Evolutionary conservation across 2,113 vertebrate species (phyloP).

Genomic region (Passerina amoena): DNA sequence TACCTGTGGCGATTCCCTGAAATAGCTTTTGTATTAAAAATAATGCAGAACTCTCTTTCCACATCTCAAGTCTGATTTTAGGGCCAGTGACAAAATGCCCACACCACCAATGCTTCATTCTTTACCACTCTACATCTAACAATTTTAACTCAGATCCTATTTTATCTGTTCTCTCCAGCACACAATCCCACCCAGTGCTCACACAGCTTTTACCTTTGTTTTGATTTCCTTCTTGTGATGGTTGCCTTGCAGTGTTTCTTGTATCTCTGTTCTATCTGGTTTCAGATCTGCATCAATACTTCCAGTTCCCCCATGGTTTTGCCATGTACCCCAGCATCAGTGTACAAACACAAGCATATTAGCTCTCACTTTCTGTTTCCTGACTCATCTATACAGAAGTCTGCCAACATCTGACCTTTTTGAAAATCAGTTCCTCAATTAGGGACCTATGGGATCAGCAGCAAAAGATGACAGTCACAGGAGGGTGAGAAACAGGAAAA

Average conservation of each 20-base stretch:
- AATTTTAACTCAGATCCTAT: not conserved
- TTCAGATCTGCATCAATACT: not conserved
- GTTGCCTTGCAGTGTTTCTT: not conserved
- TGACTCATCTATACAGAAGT: not conserved
- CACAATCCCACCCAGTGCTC: not conserved
- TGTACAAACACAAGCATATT: not conserved
- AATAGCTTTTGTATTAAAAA: not conserved
- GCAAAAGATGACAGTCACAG: not conserved
- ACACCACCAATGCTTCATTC: not conserved
- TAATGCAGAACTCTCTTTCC: not conserved
- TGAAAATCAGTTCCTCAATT: not conserved
- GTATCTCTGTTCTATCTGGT: not conserved
- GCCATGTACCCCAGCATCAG: not conserved
- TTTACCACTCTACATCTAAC: not conserved
- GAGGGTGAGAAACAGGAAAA: not conserved
- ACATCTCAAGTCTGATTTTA: not conserved
- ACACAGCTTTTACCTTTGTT: not conserved
- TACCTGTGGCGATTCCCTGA: not conserved
- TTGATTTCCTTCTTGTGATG: not conserved
- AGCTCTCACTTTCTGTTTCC: not conserved
- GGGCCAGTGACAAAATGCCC: not conserved
- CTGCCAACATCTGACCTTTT: not conserved
- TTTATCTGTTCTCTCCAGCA: not conserved
- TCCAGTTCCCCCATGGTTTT: not conserved
- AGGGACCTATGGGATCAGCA: not conserved